Conservation (phyloP, 2,797 vertebrate species). For the Coregonus suidteri region DNA sequence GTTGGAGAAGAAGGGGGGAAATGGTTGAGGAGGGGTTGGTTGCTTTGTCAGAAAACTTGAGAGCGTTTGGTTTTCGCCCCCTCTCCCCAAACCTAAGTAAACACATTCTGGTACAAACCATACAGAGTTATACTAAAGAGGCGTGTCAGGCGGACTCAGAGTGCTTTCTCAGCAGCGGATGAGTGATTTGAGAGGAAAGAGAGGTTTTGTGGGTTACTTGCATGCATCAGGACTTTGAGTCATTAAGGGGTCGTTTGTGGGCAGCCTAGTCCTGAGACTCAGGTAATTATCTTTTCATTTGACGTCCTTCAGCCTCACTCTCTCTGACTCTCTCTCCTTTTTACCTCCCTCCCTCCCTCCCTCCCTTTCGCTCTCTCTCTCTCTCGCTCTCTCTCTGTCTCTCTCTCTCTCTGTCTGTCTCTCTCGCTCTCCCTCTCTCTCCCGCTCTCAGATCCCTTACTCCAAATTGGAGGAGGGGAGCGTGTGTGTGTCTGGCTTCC, state of each 20-base stretch:
- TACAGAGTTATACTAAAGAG: conserved; percentile 61
- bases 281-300: conserved; percentile 44
- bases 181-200: conserved; percentile 69
- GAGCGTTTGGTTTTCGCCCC: conserved; percentile 57
- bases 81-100: conserved; percentile 69
- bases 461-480: conserved; percentile 7
- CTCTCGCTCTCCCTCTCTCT: neutral
- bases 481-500: conserved; percentile 13
- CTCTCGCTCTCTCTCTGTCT: neutral
- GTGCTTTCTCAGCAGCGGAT: conserved; percentile 70
- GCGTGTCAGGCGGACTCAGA: conserved; percentile 51
- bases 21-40: conserved; percentile 2
- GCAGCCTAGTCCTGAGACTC: conserved; percentile 39
- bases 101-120: conserved; percentile 71
- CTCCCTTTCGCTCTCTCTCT: neutral
- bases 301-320: conserved; percentile 18
- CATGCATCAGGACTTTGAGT: conserved; percentile 56
- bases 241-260: conserved; percentile 51
- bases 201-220: conserved; percentile 66
- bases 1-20: neutral
- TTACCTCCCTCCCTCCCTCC: neutral
- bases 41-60: conserved; percentile 45
- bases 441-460: conserved; percentile 10
- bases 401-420: neutral
- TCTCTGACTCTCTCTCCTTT: conserved; percentile 4